Conservation (phyloP, 2,113 vertebrate genomes). For the Calyptommatus sinebrachiatus region DNA sequence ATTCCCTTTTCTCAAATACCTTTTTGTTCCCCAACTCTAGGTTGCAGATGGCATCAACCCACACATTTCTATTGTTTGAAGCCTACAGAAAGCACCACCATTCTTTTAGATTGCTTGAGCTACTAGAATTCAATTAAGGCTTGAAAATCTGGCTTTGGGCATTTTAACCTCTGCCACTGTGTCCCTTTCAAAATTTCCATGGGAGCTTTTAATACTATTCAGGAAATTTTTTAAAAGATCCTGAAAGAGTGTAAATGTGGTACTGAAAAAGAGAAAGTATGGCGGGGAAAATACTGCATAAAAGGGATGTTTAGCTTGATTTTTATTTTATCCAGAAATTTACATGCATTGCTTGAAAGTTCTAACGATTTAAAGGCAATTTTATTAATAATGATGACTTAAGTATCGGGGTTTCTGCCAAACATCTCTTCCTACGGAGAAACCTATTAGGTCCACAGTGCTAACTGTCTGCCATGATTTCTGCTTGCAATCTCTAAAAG, state of each 20-base stretch:
- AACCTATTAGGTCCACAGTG: not conserved
- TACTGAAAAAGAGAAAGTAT: not conserved
- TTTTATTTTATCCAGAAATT: not conserved
- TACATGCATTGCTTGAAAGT: not conserved
- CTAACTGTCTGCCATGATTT: slow-evolving; percentile 4
- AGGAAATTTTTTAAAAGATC: slow-evolving; percentile 36
- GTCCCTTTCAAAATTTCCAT: slow-evolving; percentile 52
- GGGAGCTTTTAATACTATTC: slow-evolving; percentile 30
- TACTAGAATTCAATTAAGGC: slow-evolving; percentile 71
- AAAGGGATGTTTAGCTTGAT: not conserved
- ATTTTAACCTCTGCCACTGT: slow-evolving; percentile 66
- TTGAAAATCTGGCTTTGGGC: slow-evolving; percentile 61
- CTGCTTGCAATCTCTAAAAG: not conserved
- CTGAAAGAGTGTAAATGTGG: not conserved
- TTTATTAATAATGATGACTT: not conserved
- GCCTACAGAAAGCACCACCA: slow-evolving; percentile 69
- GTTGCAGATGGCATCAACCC: slow-evolving; percentile 91
- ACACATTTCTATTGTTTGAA: slow-evolving; percentile 88
- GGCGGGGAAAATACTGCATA: slow-evolving; percentile 40
- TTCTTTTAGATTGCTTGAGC: slow-evolving; percentile 66
- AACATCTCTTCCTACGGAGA: not conserved
- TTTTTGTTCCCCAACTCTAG: slow-evolving; percentile 79
- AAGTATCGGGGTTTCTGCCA: not conserved
- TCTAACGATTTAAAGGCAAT: not conserved
- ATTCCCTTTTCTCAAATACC: slow-evolving; percentile 70